Conservation (phyloP, 2,113 vertebrate species). For the Dicerorhinus sumatrensis region DNA sequence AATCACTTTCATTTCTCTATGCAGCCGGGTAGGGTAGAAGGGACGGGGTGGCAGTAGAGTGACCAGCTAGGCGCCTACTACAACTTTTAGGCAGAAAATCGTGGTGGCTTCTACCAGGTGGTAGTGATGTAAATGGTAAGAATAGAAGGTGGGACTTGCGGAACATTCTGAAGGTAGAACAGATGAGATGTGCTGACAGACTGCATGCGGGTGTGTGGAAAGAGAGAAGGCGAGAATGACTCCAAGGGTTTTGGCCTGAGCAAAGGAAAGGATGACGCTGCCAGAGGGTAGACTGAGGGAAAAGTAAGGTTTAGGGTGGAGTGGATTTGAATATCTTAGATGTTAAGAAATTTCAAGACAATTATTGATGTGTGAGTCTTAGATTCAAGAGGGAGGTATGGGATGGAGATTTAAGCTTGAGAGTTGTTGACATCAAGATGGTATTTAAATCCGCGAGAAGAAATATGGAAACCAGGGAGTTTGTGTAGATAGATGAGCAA, state of each 20-base stretch:
- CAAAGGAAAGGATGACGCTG: rapidly evolving
- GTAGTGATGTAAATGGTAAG: background rate
- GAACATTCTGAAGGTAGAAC: background rate
- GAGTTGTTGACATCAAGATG: background rate
- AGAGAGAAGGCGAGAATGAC: background rate
- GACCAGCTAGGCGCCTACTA: background rate
- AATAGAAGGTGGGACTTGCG: background rate
- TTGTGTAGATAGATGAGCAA: background rate
- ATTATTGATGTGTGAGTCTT: background rate
- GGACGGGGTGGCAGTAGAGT: background rate
- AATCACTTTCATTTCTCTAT: background rate
- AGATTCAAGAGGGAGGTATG: background rate
- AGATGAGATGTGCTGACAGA: background rate
- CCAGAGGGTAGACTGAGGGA: background rate
- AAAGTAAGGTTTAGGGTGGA: background rate
- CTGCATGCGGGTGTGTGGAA: background rate
- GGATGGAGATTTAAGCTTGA: background rate
- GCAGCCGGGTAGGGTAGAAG: background rate
- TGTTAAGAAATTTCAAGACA: background rate
- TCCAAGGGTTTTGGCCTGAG: background rate
- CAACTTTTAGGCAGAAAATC: background rate
- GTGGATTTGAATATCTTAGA: background rate
- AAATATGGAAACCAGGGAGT: background rate
- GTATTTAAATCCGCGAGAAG: background rate
- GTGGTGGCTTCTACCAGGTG: background rate